These are phyloP conservation scores for Latrodectus hesperus DNA, from an alignment of 2,888 invertebrate species.

Conservation along the genomic window DNA sequence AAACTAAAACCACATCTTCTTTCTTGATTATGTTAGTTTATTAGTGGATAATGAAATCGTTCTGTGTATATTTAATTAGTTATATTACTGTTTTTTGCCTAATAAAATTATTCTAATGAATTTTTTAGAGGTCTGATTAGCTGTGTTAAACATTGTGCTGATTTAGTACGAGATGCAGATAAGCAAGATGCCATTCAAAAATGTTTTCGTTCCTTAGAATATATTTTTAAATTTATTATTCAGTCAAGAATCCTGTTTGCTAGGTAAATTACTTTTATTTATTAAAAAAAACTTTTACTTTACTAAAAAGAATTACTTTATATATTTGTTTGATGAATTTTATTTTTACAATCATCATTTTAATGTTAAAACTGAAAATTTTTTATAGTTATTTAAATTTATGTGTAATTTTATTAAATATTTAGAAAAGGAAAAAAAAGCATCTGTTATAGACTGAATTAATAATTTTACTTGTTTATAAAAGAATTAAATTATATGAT, in stretches of 20 bases:
- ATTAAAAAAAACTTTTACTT: background rate
- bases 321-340: background rate
- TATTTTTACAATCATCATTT: too few species aligned
- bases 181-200: constrained; percentile 92
- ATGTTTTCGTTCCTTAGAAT: constrained; percentile 91
- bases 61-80: background rate
- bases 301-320: background rate
- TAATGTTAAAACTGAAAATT: too few species aligned
- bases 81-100: background rate
- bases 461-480: too few species aligned
- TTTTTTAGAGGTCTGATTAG: constrained; percentile 74
- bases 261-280: constrained; percentile 52
- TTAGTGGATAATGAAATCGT: too few species aligned
- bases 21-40: too few species aligned
- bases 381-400: too few species aligned
- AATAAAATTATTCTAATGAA: background rate
- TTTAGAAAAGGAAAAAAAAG: too few species aligned
- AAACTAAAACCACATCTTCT: too few species aligned
- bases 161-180: constrained; percentile 86
- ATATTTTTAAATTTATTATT: constrained; percentile 93
- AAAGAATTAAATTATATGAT: too few species aligned
- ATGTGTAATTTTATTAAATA: too few species aligned
- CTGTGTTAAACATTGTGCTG: constrained; percentile 92
- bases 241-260: constrained; percentile 80
- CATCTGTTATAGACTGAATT: too few species aligned